Base-by-base conservation (phyloP, 1,140 invertebrate genomes). In the Ganaspis sp. region DNA sequence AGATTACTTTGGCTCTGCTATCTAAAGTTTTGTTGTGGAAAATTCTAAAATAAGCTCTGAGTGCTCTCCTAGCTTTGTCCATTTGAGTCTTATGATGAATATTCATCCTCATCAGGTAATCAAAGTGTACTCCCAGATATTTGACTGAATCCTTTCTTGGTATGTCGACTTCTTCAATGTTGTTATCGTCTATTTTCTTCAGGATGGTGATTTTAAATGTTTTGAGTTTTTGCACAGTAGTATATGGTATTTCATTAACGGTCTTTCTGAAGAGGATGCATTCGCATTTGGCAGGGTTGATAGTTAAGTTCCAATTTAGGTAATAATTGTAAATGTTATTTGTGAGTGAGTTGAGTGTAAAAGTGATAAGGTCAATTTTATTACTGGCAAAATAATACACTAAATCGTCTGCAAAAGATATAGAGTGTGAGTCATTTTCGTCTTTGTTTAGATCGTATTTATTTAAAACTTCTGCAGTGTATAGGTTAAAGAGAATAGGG, bases 271-370 rank as follows among this genome's bases (percentile, higher is more conserved):
- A 84, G 1, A 81, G 69, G 0, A 83, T 83, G 1, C 77, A 80
- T 74, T 85, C 81, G 42, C 73, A 83, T 79, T 85, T 84, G 0
- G 42, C 8, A 1, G 15, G 23, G 26, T 85, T 85, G 0, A 81
- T 76, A 75, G 69, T 78, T 0, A 84, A 45, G 58, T 83, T 84
- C 81, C 81, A 83, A 0, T 17, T 54, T 9, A 21, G 0, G 12
- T 72, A 75, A 0, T 29, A 11, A 12, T 78, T 53, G 9, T 80
- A 53, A 26, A 74, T 76, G 23, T 75, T 12, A 9, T 40, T 40
- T 4, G 12, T 9, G 4, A 40, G 2, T 40, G 2, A n/a, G 9
- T 75, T 45, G 0, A 69, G 9, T 1, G 71, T 78, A 70, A 0
- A 82, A 9, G 29, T 77, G 29, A 0, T 23, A 4, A 12, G 37